Conservation (phyloP, 2,113 vertebrate genomes). For the Taxidea taxus region DNA sequence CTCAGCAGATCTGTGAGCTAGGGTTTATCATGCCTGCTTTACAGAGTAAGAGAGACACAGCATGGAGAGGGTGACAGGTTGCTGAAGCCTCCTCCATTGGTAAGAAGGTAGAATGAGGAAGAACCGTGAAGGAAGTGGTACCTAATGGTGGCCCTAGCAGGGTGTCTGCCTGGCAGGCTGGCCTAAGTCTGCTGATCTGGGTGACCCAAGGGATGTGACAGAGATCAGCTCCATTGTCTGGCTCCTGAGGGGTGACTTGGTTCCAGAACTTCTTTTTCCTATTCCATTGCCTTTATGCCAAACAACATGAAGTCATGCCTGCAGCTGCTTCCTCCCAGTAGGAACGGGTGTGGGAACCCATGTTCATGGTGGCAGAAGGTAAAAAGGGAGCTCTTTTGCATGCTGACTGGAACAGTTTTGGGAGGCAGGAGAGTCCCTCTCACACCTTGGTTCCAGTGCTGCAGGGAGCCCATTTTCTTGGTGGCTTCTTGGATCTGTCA, state of each 20-base stretch:
- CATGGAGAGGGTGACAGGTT: not conserved
- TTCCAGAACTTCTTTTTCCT: not conserved
- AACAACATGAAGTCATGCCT: not conserved
- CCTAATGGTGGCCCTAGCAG: not conserved
- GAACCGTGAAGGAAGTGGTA: not conserved
- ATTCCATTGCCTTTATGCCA: not conserved
- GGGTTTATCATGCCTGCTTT: not conserved
- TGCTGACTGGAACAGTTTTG: accelerated
- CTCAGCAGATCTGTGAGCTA: not conserved
- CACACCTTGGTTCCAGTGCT: not conserved
- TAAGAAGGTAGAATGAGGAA: not conserved
- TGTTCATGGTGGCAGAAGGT: not conserved
- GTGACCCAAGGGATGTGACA: not conserved
- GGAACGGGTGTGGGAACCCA: constrained; percentile 38
- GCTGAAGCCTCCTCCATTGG: too few species aligned
- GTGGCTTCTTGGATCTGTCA: not conserved
- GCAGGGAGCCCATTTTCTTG: not conserved
- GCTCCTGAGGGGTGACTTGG: not conserved
- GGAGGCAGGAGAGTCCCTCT: not conserved
- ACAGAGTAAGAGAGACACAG: not conserved
- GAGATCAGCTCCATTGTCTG: not conserved
- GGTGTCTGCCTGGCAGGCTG: not conserved
- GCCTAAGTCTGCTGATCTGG: not conserved
- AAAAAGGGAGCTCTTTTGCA: not conserved
- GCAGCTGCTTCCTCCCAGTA: constrained; percentile 53